Conservation (phyloP, 2,113 vertebrate genomes). For the Apaloderma vittatum region DNA sequence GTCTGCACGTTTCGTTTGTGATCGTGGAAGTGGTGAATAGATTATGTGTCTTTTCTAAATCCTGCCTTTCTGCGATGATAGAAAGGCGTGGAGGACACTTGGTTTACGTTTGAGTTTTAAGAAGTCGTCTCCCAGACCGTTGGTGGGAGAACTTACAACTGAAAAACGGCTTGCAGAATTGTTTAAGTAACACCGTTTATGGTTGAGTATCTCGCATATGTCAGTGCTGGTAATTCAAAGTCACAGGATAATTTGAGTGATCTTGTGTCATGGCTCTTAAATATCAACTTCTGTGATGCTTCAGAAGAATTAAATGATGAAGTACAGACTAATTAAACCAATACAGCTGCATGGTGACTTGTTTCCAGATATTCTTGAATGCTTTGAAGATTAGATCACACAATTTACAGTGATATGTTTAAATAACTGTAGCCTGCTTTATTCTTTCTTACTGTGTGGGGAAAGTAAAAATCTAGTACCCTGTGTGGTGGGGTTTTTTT, state of each 20-base stretch:
- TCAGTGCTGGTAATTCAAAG: conserved; percentile 77
- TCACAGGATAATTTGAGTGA: conserved; percentile 81
- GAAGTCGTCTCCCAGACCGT: conserved; percentile 41
- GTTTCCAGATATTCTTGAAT: conserved; percentile 47
- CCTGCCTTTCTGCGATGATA: neutral
- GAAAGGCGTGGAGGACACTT: neutral
- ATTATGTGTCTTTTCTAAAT: neutral
- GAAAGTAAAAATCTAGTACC: neutral
- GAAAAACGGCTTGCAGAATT: conserved; percentile 77
- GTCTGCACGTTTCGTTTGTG: neutral
- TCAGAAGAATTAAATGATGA: conserved; percentile 78
- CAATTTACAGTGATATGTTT: neutral
- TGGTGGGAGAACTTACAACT: conserved; percentile 63
- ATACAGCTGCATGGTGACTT: conserved; percentile 52
- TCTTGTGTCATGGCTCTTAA: conserved; percentile 79
- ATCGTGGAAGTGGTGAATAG: neutral
- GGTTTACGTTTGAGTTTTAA: neutral
- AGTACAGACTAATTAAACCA: conserved; percentile 70
- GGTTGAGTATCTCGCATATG: conserved; percentile 80
- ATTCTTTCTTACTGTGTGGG: neutral
- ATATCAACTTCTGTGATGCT: conserved; percentile 73
- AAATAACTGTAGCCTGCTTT: conserved; percentile 17
- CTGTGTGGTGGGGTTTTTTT: neutral
- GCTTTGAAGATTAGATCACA: conserved; percentile 58
- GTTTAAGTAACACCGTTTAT: conserved; percentile 79